phyloP scores from a whole-genome alignment of 2,797 vertebrate genomes.

The Lemur catta region DNA sequence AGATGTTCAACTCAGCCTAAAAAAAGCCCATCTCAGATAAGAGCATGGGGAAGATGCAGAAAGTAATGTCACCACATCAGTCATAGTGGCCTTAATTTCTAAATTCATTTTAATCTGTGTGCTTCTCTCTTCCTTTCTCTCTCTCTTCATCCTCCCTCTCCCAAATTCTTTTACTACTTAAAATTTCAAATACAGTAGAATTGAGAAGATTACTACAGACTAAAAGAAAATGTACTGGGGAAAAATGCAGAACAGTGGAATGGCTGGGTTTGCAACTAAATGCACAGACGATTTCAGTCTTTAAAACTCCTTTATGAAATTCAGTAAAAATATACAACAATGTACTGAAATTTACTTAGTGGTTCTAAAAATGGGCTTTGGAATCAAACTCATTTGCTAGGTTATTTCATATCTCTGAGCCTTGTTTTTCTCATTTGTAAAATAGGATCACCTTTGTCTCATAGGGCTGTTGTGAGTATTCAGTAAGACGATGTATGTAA shows the following conservation, averaged over 20 bases:
- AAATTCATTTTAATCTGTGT: background rate
- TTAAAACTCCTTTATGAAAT: background rate
- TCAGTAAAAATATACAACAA: background rate
- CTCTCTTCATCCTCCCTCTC: background rate
- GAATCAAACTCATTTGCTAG: background rate
- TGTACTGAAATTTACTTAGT: background rate
- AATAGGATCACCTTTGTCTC: background rate
- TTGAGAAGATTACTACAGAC: background rate
- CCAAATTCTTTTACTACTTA: background rate
- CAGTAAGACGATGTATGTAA: background rate
- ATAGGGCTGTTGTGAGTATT: background rate
- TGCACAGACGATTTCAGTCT: background rate
- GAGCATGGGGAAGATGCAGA: background rate
- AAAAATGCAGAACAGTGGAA: background rate
- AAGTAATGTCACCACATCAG: background rate
- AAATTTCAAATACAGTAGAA: background rate
- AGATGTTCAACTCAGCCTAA: background rate
- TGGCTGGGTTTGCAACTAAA: background rate
- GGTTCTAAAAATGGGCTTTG: background rate
- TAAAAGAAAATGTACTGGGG: background rate
- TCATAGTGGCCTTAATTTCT: background rate
- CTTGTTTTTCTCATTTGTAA: background rate
- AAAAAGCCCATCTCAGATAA: background rate
- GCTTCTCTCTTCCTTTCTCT: background rate
- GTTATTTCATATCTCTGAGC: background rate